Conservation (phyloP, 2,113 vertebrate species). For the Upupa epops region DNA sequence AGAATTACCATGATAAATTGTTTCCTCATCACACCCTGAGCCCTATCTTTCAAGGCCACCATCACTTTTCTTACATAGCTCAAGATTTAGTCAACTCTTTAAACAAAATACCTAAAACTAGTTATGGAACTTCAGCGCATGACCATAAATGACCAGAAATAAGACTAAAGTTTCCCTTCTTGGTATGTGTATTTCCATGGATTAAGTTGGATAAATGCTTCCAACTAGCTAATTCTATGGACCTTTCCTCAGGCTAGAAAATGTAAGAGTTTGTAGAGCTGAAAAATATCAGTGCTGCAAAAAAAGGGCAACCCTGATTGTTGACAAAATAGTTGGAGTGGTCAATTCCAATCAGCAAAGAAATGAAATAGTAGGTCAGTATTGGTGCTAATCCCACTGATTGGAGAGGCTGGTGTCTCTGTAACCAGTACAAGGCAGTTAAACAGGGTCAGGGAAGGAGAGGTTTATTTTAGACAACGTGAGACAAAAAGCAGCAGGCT, state of each 20-base stretch:
- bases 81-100: not conserved
- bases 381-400: not conserved
- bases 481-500: not conserved
- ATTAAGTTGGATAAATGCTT: not conserved
- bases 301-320: not conserved
- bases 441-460: not conserved
- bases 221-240: not conserved
- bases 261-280: not conserved
- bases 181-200: not conserved
- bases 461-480: not conserved
- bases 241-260: not conserved
- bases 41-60: slow-evolving; percentile 3
- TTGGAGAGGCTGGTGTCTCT: not conserved
- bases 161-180: not conserved
- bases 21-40: not conserved
- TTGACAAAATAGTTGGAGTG: not conserved
- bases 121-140: not conserved
- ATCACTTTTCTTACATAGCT: not conserved
- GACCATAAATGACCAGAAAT: slow-evolving; percentile 14
- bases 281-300: not conserved
- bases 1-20: not conserved
- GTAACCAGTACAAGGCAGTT: not conserved
- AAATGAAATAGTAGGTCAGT: not conserved
- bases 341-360: not conserved
- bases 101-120: not conserved